Evolutionary conservation across 2,113 vertebrate genomes (phyloP).

Genomic region (Hippocampus abdominalis): DNA sequence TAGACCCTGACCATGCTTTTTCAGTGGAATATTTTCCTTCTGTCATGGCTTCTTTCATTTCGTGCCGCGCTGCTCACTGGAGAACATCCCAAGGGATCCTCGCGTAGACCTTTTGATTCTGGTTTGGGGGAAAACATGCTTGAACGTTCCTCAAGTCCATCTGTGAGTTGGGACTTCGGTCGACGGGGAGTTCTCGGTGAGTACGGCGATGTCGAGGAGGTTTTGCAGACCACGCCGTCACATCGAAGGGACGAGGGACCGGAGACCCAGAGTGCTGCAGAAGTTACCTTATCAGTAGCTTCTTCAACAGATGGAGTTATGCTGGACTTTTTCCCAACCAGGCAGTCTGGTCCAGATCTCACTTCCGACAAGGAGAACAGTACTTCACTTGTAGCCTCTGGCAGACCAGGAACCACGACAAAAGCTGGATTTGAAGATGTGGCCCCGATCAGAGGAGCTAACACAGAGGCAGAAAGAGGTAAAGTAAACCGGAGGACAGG

Average conservation of each 20-base stretch:
- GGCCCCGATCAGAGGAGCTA: constrained; percentile 9
- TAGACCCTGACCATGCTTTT: constrained; percentile 48
- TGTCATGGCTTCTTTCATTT: constrained; percentile 32
- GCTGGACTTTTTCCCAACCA: constrained; percentile 8
- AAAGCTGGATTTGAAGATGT: constrained; percentile 1
- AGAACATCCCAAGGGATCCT: constrained; percentile 27
- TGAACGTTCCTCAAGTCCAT: constrained; percentile 24
- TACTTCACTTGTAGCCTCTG: not conserved
- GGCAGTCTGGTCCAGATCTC: no score
- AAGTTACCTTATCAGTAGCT: not conserved
- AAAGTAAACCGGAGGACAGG: not conserved
- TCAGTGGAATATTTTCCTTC: constrained; percentile 44
- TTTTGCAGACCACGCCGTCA: constrained; percentile 17
- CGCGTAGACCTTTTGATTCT: constrained; percentile 21
- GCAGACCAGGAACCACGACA: constrained; percentile 17
- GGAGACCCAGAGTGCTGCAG: constrained; percentile 11
- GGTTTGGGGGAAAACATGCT: constrained; percentile 6
- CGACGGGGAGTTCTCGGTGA: constrained; percentile 61
- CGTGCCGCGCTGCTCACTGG: constrained; percentile 19
- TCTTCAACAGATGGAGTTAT: constrained; percentile 6
- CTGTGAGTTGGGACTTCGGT: constrained; percentile 40
- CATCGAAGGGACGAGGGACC: constrained; percentile 15
- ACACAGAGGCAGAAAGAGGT: constrained; percentile 39
- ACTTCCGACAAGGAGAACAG: not conserved
- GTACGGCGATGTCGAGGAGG: constrained; percentile 46